phyloP scores from a whole-genome alignment of 2,113 vertebrate species.

The Myrmophylax atrothorax region DNA sequence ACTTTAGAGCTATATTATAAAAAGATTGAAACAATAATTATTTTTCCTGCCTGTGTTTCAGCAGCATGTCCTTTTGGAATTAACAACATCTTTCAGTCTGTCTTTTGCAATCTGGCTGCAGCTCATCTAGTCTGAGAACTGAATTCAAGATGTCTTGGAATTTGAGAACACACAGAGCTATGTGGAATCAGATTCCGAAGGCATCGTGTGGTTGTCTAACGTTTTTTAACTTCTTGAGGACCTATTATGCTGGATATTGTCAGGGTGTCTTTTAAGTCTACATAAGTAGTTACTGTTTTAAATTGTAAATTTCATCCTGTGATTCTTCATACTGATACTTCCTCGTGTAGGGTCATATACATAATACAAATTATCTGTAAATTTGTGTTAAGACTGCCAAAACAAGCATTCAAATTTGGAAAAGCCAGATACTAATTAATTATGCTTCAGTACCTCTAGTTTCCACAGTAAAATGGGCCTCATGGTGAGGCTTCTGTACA shows the following conservation, averaged over 20 bases:
- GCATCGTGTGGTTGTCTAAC: neutral
- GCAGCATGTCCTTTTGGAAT: neutral
- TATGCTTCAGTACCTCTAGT: neutral
- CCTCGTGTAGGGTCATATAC: neutral
- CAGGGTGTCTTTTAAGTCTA: neutral
- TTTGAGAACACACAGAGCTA: neutral
- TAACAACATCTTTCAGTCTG: neutral
- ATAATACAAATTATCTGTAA: neutral
- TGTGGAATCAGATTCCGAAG: neutral
- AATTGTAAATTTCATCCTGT: neutral
- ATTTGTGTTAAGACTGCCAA: neutral
- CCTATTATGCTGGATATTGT: neutral
- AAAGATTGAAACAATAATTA: neutral
- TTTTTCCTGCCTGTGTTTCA: neutral
- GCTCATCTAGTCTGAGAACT: neutral
- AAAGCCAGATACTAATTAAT: neutral
- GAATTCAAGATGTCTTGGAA: neutral
- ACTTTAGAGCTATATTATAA: neutral
- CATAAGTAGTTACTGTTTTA: neutral
- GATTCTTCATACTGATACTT: neutral
- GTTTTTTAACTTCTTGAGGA: neutral
- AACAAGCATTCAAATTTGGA: neutral
- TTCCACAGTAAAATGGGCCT: neutral
- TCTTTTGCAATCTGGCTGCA: neutral
- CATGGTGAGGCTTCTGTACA: neutral